Evolutionary conservation across 2,797 vertebrate species (phyloP).

Genomic region (Streptopelia turtur): DNA sequence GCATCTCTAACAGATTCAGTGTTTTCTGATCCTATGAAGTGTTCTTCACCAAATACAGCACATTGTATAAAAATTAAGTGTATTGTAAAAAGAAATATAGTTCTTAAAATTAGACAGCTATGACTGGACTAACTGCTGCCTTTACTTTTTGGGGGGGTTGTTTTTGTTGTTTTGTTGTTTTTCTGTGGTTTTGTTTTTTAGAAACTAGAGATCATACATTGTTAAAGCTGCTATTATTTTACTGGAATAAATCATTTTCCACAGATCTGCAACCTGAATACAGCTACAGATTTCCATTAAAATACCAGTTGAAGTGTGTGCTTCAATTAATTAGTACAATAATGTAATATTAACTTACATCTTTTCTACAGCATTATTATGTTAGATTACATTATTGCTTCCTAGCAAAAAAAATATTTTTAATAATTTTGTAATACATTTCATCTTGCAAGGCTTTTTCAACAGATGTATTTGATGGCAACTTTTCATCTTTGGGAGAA

Average conservation of each 20-base stretch:
- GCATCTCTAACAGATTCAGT: background rate
- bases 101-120: background rate
- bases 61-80: background rate
- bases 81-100: background rate
- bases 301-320: background rate
- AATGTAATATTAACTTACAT: background rate
- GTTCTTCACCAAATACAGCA: background rate
- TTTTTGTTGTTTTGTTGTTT: no score
- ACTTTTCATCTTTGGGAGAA: background rate
- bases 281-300: background rate
- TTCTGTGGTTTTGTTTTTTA: background rate
- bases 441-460: background rate
- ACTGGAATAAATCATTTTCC: background rate
- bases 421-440: background rate
- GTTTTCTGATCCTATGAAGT: background rate
- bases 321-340: background rate
- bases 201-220: background rate
- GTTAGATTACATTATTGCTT: background rate
- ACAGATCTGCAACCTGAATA: background rate
- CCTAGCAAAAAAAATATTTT: background rate
- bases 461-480: background rate
- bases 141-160: no score
- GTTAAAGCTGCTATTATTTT: background rate
- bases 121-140: background rate
- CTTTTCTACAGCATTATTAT: background rate